These are phyloP conservation scores for Toxotes jaculatrix DNA, from an alignment of 2,113 vertebrate genomes.

Conservation along the genomic window DNA sequence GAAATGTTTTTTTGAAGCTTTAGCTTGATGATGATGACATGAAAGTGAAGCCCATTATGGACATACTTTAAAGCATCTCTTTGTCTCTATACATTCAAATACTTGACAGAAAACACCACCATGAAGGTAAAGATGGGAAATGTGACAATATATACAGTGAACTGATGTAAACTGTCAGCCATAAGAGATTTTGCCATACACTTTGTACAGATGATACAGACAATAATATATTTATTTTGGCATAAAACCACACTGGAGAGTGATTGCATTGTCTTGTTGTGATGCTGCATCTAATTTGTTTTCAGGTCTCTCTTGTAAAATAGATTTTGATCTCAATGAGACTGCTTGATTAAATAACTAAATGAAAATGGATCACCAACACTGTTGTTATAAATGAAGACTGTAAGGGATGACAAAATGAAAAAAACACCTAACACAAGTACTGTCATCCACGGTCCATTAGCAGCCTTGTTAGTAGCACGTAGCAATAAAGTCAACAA, in stretches of 20 bases:
- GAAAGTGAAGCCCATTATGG: neutral
- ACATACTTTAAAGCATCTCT: neutral
- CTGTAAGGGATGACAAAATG: neutral
- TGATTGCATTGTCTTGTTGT: neutral
- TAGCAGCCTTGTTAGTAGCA: neutral
- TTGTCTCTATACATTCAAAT: too few species aligned
- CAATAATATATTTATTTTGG: too few species aligned
- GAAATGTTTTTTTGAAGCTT: neutral
- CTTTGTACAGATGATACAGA: too few species aligned
- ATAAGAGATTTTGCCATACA: too few species aligned
- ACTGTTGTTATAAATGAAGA: neutral
- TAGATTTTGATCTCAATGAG: slow-evolving; percentile 8
- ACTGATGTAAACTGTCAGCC: too few species aligned
- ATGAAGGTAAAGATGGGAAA: too few species aligned
- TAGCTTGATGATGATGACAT: neutral
- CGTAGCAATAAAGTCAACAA: neutral
- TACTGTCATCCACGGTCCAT: neutral
- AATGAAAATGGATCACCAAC: slow-evolving; percentile 1
- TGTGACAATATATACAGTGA: too few species aligned
- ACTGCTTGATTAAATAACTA: slow-evolving; percentile 8
- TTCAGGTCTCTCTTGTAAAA: neutral
- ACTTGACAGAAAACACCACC: too few species aligned
- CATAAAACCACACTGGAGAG: too few species aligned
- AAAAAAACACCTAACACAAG: neutral
- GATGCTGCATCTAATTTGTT: neutral